These are phyloP conservation scores for Oryzias curvinotus DNA, from an alignment of 2,113 vertebrate species.

Conservation along the genomic window DNA sequence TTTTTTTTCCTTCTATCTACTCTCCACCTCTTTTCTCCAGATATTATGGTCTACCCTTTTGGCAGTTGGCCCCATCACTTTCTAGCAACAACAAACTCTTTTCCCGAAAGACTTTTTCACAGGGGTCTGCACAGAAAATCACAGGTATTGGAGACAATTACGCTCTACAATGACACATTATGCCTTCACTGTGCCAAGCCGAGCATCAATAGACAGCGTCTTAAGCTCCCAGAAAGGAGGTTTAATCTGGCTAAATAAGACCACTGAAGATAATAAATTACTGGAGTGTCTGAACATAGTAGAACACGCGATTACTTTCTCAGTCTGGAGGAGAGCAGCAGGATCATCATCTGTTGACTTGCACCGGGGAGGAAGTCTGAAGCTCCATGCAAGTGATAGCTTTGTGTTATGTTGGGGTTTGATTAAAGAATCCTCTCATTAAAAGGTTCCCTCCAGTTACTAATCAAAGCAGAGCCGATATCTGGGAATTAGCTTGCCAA, in stretches of 20 bases:
- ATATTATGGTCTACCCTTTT: slow-evolving; percentile 16
- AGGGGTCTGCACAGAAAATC: slow-evolving; percentile 15
- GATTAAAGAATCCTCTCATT: slow-evolving; percentile 73
- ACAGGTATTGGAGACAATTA: slow-evolving; percentile 37
- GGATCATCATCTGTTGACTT: slow-evolving; percentile 56
- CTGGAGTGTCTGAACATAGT: slow-evolving; percentile 38
- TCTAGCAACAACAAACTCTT: slow-evolving; percentile 34
- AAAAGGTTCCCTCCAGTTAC: slow-evolving; percentile 72
- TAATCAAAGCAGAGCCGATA: slow-evolving; percentile 70
- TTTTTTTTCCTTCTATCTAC: slow-evolving; percentile 15
- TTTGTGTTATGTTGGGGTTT: slow-evolving; percentile 63
- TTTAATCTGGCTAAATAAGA: slow-evolving; percentile 49
- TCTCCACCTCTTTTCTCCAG: slow-evolving; percentile 22
- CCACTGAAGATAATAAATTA: slow-evolving; percentile 45
- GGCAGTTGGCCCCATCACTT: slow-evolving; percentile 10
- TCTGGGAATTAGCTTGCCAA: slow-evolving; percentile 67
- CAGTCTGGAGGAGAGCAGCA: slow-evolving; percentile 47
- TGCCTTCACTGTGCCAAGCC: slow-evolving; percentile 26
- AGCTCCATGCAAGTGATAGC: slow-evolving; percentile 30
- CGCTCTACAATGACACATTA: slow-evolving; percentile 34
- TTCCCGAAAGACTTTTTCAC: slow-evolving; percentile 17
- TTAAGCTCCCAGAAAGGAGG: slow-evolving; percentile 32
- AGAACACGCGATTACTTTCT: slow-evolving; percentile 47
- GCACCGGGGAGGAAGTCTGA: slow-evolving; percentile 28
- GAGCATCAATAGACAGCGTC: slow-evolving; percentile 32